A percentile compares a stretch with the other conserved stretches of the same genome.
Evolutionary conservation across 2,113 vertebrate species (phyloP).

Genomic region (Myocastor coypus): DNA sequence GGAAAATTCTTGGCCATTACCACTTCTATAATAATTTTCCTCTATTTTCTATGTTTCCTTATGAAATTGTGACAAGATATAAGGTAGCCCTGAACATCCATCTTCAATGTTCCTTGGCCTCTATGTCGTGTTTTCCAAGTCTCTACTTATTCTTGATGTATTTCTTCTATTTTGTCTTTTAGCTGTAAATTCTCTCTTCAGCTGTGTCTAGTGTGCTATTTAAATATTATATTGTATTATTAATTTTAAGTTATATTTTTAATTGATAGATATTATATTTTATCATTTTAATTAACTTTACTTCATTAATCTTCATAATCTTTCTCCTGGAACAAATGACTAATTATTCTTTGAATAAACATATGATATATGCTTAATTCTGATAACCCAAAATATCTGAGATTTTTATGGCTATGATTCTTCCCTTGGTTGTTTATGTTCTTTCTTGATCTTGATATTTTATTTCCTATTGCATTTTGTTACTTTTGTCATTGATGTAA

Average conservation of each 20-base stretch:
- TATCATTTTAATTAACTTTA: background rate
- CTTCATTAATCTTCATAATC: background rate
- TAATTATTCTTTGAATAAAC: background rate
- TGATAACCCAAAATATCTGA: background rate
- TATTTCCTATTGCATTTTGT: background rate
- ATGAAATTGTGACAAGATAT: background rate
- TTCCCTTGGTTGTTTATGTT: background rate
- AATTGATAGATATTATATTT: background rate
- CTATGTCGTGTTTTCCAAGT: background rate
- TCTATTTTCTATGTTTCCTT: background rate
- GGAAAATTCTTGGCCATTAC: background rate
- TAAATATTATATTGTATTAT: background rate
- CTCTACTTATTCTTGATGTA: background rate
- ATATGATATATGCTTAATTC: constrained; percentile 9
- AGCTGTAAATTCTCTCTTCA: constrained; percentile 7
- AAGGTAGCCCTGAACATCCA: background rate
- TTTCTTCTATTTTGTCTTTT: constrained; percentile 11
- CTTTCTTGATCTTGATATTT: background rate
- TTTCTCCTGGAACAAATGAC: background rate
- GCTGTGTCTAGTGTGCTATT: background rate
- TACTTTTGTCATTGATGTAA: background rate
- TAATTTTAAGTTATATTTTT: background rate
- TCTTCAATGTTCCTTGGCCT: background rate
- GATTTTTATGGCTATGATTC: background rate
- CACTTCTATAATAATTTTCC: background rate